Conservation (phyloP, 2,888 invertebrate species). For the Eupithecia dodoneata region DNA sequence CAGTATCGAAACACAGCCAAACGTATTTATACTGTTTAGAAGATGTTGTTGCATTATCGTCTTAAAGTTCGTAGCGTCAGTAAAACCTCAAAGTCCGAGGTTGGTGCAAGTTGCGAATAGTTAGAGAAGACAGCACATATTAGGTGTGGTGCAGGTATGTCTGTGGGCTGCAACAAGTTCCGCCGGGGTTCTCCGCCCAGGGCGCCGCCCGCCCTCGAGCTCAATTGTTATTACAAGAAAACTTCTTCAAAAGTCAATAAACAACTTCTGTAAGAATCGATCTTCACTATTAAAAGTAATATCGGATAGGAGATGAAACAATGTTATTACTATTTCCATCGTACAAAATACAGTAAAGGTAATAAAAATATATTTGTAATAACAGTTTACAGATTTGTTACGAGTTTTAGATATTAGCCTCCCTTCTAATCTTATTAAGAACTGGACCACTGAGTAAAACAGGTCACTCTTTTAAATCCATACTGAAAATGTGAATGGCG, state of each 20-base stretch:
- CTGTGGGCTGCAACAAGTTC: conserved; percentile 22
- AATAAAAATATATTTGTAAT: background rate
- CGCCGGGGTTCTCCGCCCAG: background rate
- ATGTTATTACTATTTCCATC: background rate
- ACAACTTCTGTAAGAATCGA: background rate
- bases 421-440: background rate
- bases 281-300: background rate
- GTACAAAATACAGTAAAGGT: background rate
- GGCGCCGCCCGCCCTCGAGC: background rate
- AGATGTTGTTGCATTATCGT: background rate
- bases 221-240: background rate
- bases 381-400: background rate
- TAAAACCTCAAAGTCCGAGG: background rate
- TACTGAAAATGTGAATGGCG: background rate
- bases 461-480: background rate
- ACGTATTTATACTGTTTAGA: background rate
- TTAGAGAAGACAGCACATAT: conserved; percentile 4
- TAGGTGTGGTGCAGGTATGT: background rate
- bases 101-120: conserved; percentile 19
- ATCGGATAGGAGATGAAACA: background rate
- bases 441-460: background rate
- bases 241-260: background rate
- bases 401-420: background rate
- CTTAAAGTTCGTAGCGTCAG: background rate
- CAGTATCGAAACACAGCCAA: background rate